These are phyloP conservation scores for Rostratula benghalensis DNA, from an alignment of 2,113 vertebrate species.

Conservation along the genomic window DNA sequence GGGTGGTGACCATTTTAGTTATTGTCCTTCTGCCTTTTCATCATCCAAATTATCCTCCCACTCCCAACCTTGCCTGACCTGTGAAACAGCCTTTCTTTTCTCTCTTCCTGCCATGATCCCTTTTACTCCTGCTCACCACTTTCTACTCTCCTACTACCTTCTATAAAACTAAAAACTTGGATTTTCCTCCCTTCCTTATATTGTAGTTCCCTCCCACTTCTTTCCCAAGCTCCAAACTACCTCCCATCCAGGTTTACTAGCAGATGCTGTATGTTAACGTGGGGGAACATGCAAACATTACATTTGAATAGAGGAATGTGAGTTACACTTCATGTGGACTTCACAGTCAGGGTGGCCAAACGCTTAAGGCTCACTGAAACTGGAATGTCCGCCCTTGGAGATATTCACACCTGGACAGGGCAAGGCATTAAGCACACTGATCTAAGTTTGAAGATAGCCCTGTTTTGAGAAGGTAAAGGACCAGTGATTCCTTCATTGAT, in stretches of 20 bases:
- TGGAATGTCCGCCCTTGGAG: neutral
- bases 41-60: neutral
- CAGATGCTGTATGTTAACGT: neutral
- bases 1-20: slow-evolving; percentile 6
- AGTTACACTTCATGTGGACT: neutral
- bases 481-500: neutral
- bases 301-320: neutral
- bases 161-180: neutral
- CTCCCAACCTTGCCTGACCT: neutral
- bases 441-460: neutral
- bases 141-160: neutral
- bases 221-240: neutral
- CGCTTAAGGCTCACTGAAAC: neutral
- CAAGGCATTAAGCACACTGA: neutral
- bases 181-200: neutral
- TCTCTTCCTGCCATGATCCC: neutral
- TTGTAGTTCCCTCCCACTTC: neutral
- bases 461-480: neutral
- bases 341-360: neutral
- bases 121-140: neutral
- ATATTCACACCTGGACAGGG: neutral
- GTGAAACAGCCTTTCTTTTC: neutral
- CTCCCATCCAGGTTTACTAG: neutral
- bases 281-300: neutral
- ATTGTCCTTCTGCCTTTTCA: neutral